These are phyloP conservation scores for Drosophila leonis DNA, from an alignment of 2,888 invertebrate species.

Conservation along the genomic window DNA sequence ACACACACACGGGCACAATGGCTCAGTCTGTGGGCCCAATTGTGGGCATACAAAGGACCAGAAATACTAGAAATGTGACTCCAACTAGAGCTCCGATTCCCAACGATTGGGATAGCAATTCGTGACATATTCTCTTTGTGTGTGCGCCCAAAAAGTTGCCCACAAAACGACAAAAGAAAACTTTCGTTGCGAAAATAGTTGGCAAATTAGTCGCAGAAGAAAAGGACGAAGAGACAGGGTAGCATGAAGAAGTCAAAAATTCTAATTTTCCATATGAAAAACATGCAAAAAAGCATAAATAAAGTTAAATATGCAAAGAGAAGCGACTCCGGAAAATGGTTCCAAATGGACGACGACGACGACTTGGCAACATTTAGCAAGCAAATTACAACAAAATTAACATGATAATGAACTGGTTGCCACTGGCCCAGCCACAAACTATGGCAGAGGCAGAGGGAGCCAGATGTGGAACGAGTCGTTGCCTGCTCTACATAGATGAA, in stretches of 20 bases:
- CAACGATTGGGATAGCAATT: slow-evolving; percentile 60
- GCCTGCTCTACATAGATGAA: slow-evolving; percentile 33
- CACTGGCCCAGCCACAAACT: slow-evolving; percentile 29
- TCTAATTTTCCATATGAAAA: slow-evolving; percentile 78
- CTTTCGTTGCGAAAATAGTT: slow-evolving; percentile 67
- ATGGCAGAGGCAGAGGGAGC: background rate
- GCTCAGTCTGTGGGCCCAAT: slow-evolving; percentile 37
- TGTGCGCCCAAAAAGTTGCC: slow-evolving; percentile 54
- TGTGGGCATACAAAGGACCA: slow-evolving; percentile 13
- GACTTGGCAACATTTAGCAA: slow-evolving; percentile 80
- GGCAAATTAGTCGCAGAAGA: slow-evolving; percentile 63
- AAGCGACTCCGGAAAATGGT: slow-evolving; percentile 62
- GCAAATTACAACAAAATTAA: slow-evolving; percentile 81
- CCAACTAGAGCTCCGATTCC: slow-evolving; percentile 10
- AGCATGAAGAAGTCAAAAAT: slow-evolving; percentile 55
- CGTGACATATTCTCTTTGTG: slow-evolving; percentile 60
- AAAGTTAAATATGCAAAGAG: slow-evolving; percentile 74
- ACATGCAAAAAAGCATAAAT: slow-evolving; percentile 72
- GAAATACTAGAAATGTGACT: slow-evolving; percentile 12
- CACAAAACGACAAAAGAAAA: slow-evolving; percentile 51
- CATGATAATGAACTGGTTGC: slow-evolving; percentile 77
- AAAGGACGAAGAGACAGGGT: background rate
- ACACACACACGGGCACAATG: slow-evolving; percentile 16
- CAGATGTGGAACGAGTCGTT: slow-evolving; percentile 1
- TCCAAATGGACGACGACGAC: slow-evolving; percentile 67